Base-by-base conservation (phyloP, 1,140 invertebrate species). In the Megalonaias nervosa region DNA sequence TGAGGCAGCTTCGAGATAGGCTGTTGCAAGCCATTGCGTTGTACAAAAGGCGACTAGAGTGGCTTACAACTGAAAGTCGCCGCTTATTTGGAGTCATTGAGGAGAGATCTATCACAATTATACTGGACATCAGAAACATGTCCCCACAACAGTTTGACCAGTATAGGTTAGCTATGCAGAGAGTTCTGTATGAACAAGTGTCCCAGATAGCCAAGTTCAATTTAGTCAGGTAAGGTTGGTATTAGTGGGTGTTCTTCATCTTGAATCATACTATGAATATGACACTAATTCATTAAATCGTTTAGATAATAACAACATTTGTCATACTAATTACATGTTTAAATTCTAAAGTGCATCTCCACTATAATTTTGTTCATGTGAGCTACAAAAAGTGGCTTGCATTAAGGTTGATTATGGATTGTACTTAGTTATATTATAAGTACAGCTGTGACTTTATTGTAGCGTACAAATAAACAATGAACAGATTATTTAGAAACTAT, bases 51-150 rank as follows among this genome's bases (percentile, higher is more conserved):
- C 77, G 90, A 14, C 79, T 91, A 16, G 85, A 89, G 68, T 91
- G 90, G 90, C 76, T 91, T 66, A 91, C 88, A 0, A 84, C 87
- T n/a, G 90, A 90, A 61, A 91, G 89, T 74, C 76, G 90, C 17
- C 83, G 90, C 12, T 67, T 90, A 23, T 91, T 91, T 87, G 90
- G 90, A 23, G 86, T 91, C 14, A 87, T 91, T 59, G 85, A 89
- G 74, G 90, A 91, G 76, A 86, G 84, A 61, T 81, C 83, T 31
- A 73, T 91, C 21, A 86, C 85, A 13, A 86, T 91, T 75, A 86
- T 91, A 11, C 71, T 91, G 57, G 90, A 91, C 74, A 87, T 89
- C 55, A 83, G 86, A 64, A 90, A 87, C 48, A 85, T 88, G 81
- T 87, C 88, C 21, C 84, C 86, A 12, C 82, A 89, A 62, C 86